Evolutionary conservation across 2,113 vertebrate species (phyloP).

Genomic region (Agapornis roseicollis): DNA sequence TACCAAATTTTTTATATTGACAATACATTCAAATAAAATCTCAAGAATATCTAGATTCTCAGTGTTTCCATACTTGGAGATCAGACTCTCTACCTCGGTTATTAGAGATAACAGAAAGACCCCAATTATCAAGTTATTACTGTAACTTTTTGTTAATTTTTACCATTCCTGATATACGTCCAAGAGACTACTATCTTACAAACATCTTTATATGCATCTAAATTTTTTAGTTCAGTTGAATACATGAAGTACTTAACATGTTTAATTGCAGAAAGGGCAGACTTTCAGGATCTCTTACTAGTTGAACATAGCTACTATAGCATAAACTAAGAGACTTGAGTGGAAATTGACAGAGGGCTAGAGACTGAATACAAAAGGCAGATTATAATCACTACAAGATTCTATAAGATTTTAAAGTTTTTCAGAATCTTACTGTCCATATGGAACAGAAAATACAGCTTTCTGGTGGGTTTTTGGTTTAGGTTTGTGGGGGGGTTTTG

Average conservation of each 20-base stretch:
- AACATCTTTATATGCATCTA: neutral
- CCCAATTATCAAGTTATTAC: neutral
- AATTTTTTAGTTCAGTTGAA: neutral
- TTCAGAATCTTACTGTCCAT: neutral
- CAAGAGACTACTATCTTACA: neutral
- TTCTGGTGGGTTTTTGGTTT: neutral
- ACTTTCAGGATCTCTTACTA: neutral
- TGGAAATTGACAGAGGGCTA: neutral
- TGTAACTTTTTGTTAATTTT: neutral
- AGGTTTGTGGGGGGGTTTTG: neutral
- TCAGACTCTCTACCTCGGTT: neutral
- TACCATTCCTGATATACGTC: neutral
- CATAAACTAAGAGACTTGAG: neutral
- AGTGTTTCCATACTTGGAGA: neutral
- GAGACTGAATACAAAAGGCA: neutral
- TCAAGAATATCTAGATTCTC: neutral
- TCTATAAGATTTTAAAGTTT: neutral
- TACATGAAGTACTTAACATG: neutral
- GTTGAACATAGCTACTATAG: neutral
- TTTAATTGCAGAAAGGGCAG: neutral
- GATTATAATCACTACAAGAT: neutral
- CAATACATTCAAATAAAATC: neutral
- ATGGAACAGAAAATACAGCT: neutral
- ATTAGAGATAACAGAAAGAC: neutral
- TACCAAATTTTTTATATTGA: neutral